These are phyloP conservation scores for Amazonetta brasiliensis DNA, from an alignment of 2,797 vertebrate genomes.

Conservation along the genomic window DNA sequence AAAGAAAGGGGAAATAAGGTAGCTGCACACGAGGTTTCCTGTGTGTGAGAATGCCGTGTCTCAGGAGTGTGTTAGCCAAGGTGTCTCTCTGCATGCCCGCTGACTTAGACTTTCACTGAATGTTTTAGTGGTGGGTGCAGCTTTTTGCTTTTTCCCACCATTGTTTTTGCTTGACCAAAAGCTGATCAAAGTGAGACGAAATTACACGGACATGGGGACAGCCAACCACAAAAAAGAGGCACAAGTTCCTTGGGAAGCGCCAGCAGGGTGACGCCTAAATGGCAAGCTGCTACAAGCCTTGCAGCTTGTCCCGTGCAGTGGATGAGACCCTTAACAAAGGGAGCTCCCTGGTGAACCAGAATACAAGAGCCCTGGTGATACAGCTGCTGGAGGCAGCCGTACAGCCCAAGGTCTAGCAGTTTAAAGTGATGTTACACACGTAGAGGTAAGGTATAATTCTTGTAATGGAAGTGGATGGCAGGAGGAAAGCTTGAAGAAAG, in stretches of 20 bases:
- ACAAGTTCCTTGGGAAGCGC: background rate
- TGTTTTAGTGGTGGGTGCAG: background rate
- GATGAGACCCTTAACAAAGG: background rate
- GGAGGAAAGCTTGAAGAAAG: background rate
- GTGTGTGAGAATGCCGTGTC: background rate
- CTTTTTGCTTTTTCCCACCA: background rate
- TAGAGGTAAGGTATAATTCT: background rate
- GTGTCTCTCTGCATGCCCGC: background rate
- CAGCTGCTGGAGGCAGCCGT: background rate
- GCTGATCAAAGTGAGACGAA: background rate
- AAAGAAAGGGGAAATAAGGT: background rate
- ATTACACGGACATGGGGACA: background rate
- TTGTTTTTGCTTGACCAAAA: background rate
- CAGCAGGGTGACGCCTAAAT: background rate
- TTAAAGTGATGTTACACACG: background rate
- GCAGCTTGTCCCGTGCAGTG: background rate
- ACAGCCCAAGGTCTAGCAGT: background rate
- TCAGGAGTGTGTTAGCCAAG: background rate
- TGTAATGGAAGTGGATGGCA: background rate
- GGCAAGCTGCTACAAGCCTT: background rate
- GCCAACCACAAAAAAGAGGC: conserved; percentile 4
- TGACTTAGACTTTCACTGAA: background rate
- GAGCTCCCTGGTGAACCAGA: background rate
- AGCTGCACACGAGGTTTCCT: background rate
- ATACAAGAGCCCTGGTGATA: background rate